phyloP scores from a whole-genome alignment of 2,797 vertebrate genomes.

The Alectoris magna region DNA sequence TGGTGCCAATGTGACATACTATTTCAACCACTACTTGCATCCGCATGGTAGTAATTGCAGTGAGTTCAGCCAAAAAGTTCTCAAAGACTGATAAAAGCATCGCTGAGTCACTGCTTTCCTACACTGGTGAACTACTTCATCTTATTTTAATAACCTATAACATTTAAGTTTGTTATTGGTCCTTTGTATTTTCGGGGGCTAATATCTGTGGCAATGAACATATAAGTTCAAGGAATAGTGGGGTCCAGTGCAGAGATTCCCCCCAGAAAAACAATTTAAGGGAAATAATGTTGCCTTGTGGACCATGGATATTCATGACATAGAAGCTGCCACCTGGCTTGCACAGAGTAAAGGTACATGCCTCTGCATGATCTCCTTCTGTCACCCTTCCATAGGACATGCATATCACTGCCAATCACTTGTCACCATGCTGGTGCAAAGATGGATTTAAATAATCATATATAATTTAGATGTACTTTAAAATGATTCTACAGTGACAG shows the following conservation, averaged over 20 bases:
- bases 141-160: not conserved
- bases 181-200: not conserved
- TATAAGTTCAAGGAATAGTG: not conserved
- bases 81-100: not conserved
- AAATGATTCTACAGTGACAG: not conserved
- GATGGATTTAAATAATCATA: not conserved
- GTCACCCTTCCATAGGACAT: fast-evolving
- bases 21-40: not conserved
- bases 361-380: not conserved
- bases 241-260: fast-evolving
- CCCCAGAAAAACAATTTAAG: not conserved
- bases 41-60: not conserved
- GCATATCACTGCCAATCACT: fast-evolving
- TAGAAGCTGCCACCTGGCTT: not conserved
- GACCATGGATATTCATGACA: fast-evolving
- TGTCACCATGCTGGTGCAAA: not conserved
- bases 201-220: not conserved
- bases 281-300: not conserved
- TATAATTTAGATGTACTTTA: not conserved
- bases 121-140: not conserved
- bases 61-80: not conserved
- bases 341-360: fast-evolving
- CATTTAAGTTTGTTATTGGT: not conserved
- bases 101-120: not conserved
- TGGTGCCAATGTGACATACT: not conserved